These are phyloP conservation scores for Oligia strigilis DNA, from an alignment of 2,888 invertebrate species.

Conservation along the genomic window DNA sequence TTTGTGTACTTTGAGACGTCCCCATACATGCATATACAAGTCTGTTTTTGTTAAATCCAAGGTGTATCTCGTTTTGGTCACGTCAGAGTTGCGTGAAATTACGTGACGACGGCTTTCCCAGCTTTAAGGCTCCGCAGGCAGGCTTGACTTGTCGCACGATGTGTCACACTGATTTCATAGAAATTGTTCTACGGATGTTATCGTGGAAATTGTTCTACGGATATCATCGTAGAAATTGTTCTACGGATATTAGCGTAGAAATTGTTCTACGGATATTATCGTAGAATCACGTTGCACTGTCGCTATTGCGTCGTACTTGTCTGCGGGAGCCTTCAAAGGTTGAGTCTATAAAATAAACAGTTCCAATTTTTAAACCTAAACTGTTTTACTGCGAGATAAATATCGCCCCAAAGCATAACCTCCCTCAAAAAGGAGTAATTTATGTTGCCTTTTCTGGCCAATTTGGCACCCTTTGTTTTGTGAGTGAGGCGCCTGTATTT, in stretches of 20 bases:
- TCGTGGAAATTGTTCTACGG: no score
- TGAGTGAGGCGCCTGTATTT: neutral
- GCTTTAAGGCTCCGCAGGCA: neutral
- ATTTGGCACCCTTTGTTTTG: neutral
- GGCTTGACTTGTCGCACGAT: neutral
- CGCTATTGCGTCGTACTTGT: neutral
- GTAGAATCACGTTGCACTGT: neutral
- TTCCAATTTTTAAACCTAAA: neutral
- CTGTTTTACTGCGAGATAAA: neutral
- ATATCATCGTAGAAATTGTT: no score
- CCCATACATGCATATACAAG: neutral
- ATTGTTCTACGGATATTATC: neutral
- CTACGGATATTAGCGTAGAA: no score
- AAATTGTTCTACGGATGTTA: no score
- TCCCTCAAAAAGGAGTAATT: neutral
- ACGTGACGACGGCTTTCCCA: neutral
- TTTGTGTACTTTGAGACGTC: neutral
- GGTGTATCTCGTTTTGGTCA: neutral
- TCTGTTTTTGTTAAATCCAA: neutral
- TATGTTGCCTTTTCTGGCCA: neutral
- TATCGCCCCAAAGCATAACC: rapidly evolving
- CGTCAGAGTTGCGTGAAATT: neutral
- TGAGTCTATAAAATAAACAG: neutral
- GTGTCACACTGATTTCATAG: neutral
- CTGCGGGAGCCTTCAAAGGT: neutral